Conservation (phyloP, 1,140 invertebrate species). For the Drosophila aff. region DNA sequence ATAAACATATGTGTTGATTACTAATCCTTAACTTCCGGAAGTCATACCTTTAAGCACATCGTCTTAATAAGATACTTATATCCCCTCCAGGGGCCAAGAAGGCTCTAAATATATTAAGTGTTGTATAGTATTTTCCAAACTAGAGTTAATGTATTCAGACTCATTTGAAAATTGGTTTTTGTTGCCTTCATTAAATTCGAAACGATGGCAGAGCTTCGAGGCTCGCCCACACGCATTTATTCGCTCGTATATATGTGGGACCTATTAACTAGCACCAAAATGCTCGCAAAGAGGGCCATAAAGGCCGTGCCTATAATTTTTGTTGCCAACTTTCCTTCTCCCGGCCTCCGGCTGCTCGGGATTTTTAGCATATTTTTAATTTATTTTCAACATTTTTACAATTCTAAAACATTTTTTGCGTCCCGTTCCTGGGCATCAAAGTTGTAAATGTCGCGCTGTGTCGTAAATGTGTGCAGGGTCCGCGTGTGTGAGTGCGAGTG, state of each 20-base stretch:
- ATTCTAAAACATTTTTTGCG: slow-evolving; percentile 64
- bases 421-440: slow-evolving; percentile 73
- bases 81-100: background rate
- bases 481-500: slow-evolving; percentile 7
- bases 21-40: background rate
- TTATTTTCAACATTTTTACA: slow-evolving; percentile 82
- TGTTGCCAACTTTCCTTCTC: slow-evolving; percentile 3
- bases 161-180: slow-evolving; percentile 39
- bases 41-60: background rate
- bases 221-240: slow-evolving; percentile 44
- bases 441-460: slow-evolving; percentile 82
- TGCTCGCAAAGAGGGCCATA: slow-evolving; percentile 52
- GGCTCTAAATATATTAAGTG: background rate
- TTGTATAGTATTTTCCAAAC: background rate
- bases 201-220: slow-evolving; percentile 24
- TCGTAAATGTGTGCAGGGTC: slow-evolving; percentile 63
- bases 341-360: slow-evolving; percentile 32
- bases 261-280: slow-evolving; percentile 66
- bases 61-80: background rate
- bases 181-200: slow-evolving; percentile 43
- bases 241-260: slow-evolving; percentile 20
- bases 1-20: background rate
- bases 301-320: slow-evolving; percentile 42
- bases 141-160: slow-evolving; percentile 11
- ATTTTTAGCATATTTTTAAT: slow-evolving; percentile 80